Evolutionary conservation across 1,140 invertebrate genomes (phyloP), one percentile per base, ranked within the genome.

Genomic region (Acromyrmex echinatior): DNA sequence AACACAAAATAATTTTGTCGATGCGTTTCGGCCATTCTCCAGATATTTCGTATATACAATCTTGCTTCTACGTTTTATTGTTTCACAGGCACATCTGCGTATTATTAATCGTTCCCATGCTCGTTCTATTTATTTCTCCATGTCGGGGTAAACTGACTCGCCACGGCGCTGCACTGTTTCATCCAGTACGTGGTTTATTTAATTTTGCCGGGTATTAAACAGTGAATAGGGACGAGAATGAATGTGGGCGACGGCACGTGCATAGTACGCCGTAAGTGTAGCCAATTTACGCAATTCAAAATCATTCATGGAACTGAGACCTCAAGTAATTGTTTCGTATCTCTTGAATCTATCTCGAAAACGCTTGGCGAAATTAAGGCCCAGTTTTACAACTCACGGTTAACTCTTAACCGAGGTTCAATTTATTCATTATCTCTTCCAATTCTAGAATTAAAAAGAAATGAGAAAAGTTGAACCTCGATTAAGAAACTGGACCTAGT

Each of bases 181-280:
- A 91, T 81, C 28, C 73, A 78, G 62, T 81, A 66, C n/a, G 25
- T 12, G 12, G 71, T 89, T 90, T 88, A 84, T 91, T 88, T 74
- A 82, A 74, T 90, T 87, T 88, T 56, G 53, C 25, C 49, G 56
- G 82, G n/a, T 65, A 87, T 86, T 73, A 90, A 87, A 88, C 86
- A 88, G 77, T 73, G 88, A 53, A 35, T 73, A 51, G 53, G 31
- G 53, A 76, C 56, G 63, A 86, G 84, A 91, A 88, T 88, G 77
- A 74, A 65, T 31, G 87, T 90, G 58, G 89, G 89, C 79, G 80
- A 51, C 66, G 66, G 70, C 49, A 63, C 70, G 62, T n/a, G 53
- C 74, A 12, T n/a, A 60, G 39, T 60, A 12, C 28, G 18, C 14
- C 28, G 12, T 85, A 87, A 90, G 70, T 77, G 21, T 53, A 2